Base-by-base conservation (phyloP, 2,888 invertebrate genomes). In the Tipula helvola region DNA sequence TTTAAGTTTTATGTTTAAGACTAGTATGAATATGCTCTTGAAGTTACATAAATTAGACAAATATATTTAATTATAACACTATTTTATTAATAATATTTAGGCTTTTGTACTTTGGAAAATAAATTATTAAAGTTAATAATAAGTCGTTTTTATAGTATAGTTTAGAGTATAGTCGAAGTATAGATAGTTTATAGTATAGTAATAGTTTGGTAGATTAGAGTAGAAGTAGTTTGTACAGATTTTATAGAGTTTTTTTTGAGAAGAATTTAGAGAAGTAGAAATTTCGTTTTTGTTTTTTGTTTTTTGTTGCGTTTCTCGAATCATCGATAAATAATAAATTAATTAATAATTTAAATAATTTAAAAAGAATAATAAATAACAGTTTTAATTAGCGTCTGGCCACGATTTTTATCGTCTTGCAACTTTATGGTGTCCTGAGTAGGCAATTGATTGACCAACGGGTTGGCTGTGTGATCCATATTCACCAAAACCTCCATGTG, bases 401-500 rank as follows among this genome's bases (percentile, higher is more conserved):
- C 28, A 7, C 71, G 28, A 28, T 71, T 28, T 10, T 90, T 91
- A 91, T 89, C 91, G 91, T 88, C 91, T 90, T 18, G 87, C 86
- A 88, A 90, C 89, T 89, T 90, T 91, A 88, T 91, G 91, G 89
- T 93, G 93, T 88, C 91, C 93, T 88, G 91, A 90, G 90, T 93
- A 93, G 87, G 93, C 93, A 87, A 93, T 89, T 47, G 92, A 90
- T 90, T 93, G 93, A 86, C 92, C 93, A 87, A 92, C 92, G 84
- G 92, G 92, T 87, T 92, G 90, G 88, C 92, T 92, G 90, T 93
- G 92, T 87, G 93, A 91, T 42, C 93, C 93, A 87, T 92, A 91
- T 90, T 93, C 93, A 86, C 92, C 93, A 87, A 92, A 92, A 83
- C 92, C 92, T 86, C 92, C 90, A 88, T 92, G 92, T 90, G 93